Base-by-base conservation (phyloP, 1,140 invertebrate species). In the Heliothis subflexa region DNA sequence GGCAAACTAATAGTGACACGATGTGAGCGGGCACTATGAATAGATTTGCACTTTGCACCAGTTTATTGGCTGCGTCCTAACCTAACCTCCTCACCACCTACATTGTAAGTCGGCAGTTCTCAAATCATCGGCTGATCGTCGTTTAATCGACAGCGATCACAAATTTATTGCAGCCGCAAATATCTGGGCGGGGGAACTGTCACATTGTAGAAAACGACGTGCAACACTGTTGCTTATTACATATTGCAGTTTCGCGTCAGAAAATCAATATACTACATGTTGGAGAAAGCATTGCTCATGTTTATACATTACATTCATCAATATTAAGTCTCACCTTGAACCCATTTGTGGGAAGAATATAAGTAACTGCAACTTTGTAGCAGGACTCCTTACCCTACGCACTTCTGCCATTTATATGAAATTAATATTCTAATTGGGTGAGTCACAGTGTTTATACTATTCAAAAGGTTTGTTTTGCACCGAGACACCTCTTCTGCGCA, bases 371-470 rank as follows among this genome's bases (percentile, higher is more conserved):
- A 66, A 40, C 7, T 45, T 70, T 52, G 16, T 28, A 9, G 12
- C 50, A n/a, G 3, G n/a, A 5, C 11, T 9, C 45, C 14, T 50
- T 70, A 50, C 18, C 21, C 66, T 70, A 71, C 50, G 50, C 25
- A 33, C 50, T 40, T 12, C 50, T 40, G 10, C 21, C 47, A 50
- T 68, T 14, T 50, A 16, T 76, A 75, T 71, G 47, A 80, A 75
- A 82, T 82, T 78, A 83, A 80, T 83, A 83, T 83, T 80, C 78
- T 80, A 83, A 83, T 80, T 78, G 16, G n/a, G 70, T 83, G 81
- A 83, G 57, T 83, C 81, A 81, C 54, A 33, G 68, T 71, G 68
- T 71, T 40, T 33, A 71, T 55, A 40, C 28, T 40, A 55, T 52
- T 49, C 47, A 55, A 54, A 16, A 21, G 47, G 28, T 61, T 49